Evolutionary conservation across 2,113 vertebrate species (phyloP).

Genomic region (Edolisoma coerulescens): DNA sequence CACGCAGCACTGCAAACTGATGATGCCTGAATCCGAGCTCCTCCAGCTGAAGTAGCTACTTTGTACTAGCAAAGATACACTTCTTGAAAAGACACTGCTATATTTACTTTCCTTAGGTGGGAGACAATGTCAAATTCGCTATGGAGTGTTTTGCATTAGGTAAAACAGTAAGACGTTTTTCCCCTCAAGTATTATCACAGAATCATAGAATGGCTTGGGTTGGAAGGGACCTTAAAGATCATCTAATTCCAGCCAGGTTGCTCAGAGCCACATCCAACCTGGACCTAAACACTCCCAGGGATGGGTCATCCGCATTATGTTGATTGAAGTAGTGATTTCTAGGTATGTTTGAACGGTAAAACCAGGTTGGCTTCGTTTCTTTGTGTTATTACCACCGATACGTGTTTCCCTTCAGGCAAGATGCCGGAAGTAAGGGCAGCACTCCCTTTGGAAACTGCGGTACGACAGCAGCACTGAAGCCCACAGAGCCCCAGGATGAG

Average conservation of each 20-base stretch:
- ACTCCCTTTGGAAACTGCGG: neutral
- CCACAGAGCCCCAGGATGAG: neutral
- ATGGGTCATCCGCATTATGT: too few species aligned
- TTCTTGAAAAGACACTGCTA: neutral
- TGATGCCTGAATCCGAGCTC: neutral
- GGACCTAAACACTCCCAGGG: neutral
- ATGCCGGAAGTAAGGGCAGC: neutral
- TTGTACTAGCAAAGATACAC: neutral
- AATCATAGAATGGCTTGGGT: neutral
- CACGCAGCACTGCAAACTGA: neutral
- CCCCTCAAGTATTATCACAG: neutral
- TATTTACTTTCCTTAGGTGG: neutral
- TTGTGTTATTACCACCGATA: neutral
- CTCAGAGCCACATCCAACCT: neutral
- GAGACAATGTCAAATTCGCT: rapidly evolving
- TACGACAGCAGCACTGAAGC: neutral
- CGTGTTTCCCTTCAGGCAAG: neutral
- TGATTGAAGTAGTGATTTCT: neutral
- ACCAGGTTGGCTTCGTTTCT: neutral
- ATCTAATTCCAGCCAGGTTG: neutral
- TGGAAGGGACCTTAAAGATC: neutral
- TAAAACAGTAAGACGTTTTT: neutral
- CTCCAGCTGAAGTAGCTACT: neutral
- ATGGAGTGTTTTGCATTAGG: neutral
- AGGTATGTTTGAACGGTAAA: neutral